A percentile compares a stretch with the other conserved stretches of the same genome.
These are phyloP conservation scores for Manis crassicaudata DNA, from an alignment of 2,797 vertebrate genomes.

Conservation along the genomic window DNA sequence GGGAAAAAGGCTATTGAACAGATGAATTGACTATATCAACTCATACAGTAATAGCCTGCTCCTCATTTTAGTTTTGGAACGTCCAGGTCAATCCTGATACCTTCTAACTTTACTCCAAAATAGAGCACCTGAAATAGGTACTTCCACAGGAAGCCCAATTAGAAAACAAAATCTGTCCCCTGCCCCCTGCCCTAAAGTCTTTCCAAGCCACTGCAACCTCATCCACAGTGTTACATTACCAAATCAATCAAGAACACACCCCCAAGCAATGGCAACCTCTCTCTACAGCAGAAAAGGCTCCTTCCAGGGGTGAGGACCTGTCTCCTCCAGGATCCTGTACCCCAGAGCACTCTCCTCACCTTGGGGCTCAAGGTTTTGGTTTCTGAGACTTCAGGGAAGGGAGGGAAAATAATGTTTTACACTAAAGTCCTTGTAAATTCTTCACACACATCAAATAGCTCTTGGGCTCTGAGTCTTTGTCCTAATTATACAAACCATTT, in stretches of 20 bases:
- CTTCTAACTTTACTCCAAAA: not conserved
- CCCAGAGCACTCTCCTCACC: not conserved
- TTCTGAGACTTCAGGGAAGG: not conserved
- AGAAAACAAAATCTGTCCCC: not conserved
- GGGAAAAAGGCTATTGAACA: not conserved
- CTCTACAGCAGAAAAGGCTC: not conserved
- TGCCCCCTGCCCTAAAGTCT: not conserved
- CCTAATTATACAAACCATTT: not conserved
- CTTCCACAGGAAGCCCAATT: not conserved
- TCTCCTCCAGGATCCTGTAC: too few species aligned
- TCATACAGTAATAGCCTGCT: not conserved
- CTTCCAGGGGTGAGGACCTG: not conserved
- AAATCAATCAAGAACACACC: not conserved
- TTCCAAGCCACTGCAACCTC: not conserved
- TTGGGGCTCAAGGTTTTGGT: not conserved
- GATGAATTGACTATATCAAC: not conserved
- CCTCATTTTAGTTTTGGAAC: not conserved
- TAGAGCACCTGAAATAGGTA: not conserved
- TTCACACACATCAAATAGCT: not conserved
- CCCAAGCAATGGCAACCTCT: fast-evolving
- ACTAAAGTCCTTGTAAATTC: not conserved
- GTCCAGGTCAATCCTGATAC: too few species aligned
- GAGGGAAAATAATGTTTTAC: not conserved
- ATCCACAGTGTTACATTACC: not conserved
- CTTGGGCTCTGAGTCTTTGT: not conserved